Percentiles rank a stretch among this genome's conserved stretches.
Conservation (phyloP, 2,113 vertebrate species). For the Bagarius yarrelli region DNA sequence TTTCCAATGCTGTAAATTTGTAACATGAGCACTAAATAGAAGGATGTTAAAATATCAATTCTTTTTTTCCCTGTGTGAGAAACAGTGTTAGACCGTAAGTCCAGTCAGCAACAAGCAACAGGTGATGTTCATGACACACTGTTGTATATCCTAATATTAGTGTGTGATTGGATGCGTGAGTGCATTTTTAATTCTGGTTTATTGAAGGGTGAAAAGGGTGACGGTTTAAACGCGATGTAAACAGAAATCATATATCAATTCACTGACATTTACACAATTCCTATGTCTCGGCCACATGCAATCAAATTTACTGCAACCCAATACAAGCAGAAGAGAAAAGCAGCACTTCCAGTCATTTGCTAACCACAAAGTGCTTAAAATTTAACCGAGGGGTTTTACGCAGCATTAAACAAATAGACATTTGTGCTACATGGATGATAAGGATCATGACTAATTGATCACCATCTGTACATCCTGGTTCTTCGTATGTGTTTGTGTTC, state of each 20-base stretch:
- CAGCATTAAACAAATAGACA: slow-evolving; percentile 23
- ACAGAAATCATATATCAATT: neutral
- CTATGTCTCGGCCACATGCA: neutral
- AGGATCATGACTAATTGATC: slow-evolving; percentile 19
- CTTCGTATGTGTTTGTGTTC: neutral
- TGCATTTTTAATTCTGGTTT: neutral
- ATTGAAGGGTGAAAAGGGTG: neutral
- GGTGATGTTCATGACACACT: neutral
- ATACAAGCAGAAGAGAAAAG: slow-evolving; percentile 13
- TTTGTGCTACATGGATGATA: slow-evolving; percentile 28
- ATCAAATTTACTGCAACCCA: neutral
- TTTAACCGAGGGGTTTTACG: neutral
- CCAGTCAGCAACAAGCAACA: neutral
- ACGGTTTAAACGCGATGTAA: neutral
- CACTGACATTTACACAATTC: neutral
- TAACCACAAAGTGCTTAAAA: slow-evolving; percentile 27
- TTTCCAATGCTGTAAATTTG: no score
- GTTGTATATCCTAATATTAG: neutral
- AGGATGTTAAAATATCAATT: neutral
- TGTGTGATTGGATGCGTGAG: neutral
- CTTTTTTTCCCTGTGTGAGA: neutral
- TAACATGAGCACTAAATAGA: no score
- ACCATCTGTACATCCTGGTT: slow-evolving; percentile 29
- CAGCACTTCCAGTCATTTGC: slow-evolving; percentile 6
- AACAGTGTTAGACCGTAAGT: neutral